Percentiles rank a stretch among this genome's conserved stretches.
Evolutionary conservation across 2,113 vertebrate species (phyloP).

Genomic region (Platysternon megacephalum): DNA sequence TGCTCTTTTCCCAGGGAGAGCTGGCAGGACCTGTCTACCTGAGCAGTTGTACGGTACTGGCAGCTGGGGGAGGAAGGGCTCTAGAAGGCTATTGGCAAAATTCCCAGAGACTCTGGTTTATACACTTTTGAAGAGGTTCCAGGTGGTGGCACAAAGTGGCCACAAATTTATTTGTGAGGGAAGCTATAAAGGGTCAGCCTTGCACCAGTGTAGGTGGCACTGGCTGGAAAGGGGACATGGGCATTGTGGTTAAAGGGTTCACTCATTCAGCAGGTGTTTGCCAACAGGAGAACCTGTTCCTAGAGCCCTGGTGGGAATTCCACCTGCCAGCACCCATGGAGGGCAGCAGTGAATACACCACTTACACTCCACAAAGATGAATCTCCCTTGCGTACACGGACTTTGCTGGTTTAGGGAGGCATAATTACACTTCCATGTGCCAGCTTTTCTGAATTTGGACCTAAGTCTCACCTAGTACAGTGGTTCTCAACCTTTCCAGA

Average conservation of each 20-base stretch:
- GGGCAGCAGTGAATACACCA: neutral
- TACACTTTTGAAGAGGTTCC: neutral
- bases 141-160: neutral
- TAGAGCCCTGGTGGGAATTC: neutral
- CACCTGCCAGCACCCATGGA: neutral
- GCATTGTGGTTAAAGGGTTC: neutral
- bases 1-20: neutral
- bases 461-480: neutral
- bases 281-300: neutral
- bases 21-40: constrained; percentile 9
- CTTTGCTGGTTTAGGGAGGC: neutral
- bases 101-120: constrained; percentile 4
- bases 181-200: neutral
- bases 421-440: neutral
- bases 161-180: neutral
- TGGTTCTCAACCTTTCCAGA: too few relatives aligned
- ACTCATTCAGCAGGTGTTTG: neutral
- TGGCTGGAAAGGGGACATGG: neutral
- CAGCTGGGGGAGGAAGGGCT: constrained; percentile 31
- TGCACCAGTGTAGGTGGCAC: neutral
- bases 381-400: neutral
- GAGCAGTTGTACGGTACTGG: constrained; percentile 34
- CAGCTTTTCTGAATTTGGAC: neutral
- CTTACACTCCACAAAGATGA: neutral
- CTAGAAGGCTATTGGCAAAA: neutral